phyloP scores from a whole-genome alignment of 2,113 vertebrate species.

The Siniperca knerii region DNA sequence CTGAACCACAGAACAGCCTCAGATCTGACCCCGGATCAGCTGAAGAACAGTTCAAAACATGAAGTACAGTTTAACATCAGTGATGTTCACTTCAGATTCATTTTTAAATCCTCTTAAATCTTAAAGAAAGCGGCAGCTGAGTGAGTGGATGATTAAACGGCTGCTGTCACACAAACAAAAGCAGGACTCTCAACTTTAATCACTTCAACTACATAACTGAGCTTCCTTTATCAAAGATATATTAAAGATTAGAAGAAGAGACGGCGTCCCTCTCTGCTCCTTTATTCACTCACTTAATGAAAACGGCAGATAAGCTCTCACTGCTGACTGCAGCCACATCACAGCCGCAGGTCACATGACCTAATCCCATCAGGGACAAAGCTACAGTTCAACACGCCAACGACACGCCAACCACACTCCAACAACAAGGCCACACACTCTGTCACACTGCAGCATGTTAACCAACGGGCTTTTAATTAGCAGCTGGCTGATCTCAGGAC shows the following conservation, averaged over 20 bases:
- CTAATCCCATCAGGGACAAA: constrained; percentile 53
- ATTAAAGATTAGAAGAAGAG: constrained; percentile 64
- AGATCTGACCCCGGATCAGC: constrained; percentile 26
- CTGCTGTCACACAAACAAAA: constrained; percentile 26
- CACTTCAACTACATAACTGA: background rate
- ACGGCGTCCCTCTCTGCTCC: constrained; percentile 47
- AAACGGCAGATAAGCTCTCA: constrained; percentile 65
- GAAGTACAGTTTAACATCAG: background rate
- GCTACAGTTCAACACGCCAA: constrained; percentile 32
- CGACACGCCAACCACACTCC: background rate
- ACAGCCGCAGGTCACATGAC: constrained; percentile 44
- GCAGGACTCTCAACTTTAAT: constrained; percentile 7
- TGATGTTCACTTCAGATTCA: constrained; percentile 61
- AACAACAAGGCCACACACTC: no score
- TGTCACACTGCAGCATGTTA: no score
- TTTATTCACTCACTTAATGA: constrained; percentile 64
- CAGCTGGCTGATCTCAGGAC: no score
- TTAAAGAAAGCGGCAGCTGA: constrained; percentile 40
- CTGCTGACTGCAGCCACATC: constrained; percentile 35
- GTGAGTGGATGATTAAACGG: constrained; percentile 50
- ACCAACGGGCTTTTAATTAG: no score
- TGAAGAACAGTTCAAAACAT: constrained; percentile 13
- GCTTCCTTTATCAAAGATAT: constrained; percentile 53
- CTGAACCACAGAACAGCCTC: background rate
- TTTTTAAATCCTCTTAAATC: constrained; percentile 68